Evolutionary conservation across 2,797 vertebrate genomes (phyloP).

Genomic region (Aeoliscus strigatus): DNA sequence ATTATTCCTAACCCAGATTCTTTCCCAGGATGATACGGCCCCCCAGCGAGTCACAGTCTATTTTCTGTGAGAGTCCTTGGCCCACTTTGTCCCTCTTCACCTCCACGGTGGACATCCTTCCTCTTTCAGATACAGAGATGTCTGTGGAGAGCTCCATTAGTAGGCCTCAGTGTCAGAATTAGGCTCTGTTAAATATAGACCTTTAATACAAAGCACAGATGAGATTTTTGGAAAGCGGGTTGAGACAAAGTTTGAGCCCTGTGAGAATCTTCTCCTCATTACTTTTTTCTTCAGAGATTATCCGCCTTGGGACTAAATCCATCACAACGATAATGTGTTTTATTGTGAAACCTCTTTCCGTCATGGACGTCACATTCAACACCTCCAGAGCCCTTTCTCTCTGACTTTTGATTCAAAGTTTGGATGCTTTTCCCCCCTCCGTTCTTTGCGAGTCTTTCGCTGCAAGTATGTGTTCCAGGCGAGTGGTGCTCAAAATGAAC

Average conservation of each 20-base stretch:
- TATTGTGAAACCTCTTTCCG: too few relatives aligned
- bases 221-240: conserved; percentile 15
- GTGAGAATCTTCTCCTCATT: too few relatives aligned
- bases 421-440: too few relatives aligned
- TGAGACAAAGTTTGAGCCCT: neutral
- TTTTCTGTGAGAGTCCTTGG: conserved; percentile 78
- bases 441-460: too few relatives aligned
- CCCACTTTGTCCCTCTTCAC: conserved; percentile 75
- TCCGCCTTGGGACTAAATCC: too few relatives aligned
- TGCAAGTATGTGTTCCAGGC: too few relatives aligned
- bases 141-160: conserved; percentile 73
- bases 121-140: conserved; percentile 68
- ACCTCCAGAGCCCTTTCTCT: neutral
- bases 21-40: conserved; percentile 55
- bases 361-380: neutral
- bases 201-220: conserved; percentile 40
- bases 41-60: conserved; percentile 65
- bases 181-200: conserved; percentile 59
- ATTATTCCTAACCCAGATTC: conserved; percentile 64
- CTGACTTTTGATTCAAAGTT: too few relatives aligned
- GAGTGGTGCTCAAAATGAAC: too few relatives aligned
- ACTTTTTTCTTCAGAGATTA: too few relatives aligned
- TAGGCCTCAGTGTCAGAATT: conserved; percentile 61
- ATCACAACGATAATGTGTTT: too few relatives aligned
- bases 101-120: conserved; percentile 63